Percentiles rank a stretch among this genome's conserved stretches.
Conservation (phyloP, 2,797 vertebrate species). For the Urocyon cinereoargenteus region DNA sequence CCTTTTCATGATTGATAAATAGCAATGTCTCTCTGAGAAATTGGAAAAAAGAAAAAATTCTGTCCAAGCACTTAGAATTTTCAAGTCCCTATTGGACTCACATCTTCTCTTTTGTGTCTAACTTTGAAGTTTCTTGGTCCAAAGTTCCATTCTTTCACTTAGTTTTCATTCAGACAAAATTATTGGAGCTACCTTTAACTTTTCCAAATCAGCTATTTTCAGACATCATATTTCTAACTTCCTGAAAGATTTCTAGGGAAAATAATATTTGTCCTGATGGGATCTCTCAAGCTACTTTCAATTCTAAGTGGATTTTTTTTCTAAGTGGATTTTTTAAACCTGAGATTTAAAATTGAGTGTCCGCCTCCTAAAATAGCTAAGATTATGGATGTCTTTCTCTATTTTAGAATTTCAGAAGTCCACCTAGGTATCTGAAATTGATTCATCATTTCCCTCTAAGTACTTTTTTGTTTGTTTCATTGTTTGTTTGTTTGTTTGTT, state of each 20-base stretch:
- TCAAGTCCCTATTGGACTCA: not conserved
- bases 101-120: not conserved
- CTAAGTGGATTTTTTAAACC: not conserved
- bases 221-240: conserved; percentile 50
- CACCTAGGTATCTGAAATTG: not conserved
- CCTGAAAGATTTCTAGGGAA: conserved; percentile 45
- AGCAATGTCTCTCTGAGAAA: not conserved
- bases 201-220: conserved; percentile 50
- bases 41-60: not conserved
- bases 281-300: conserved; percentile 24
- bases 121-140: conserved; percentile 26
- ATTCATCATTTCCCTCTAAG: not conserved
- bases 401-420: not conserved
- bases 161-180: conserved; percentile 31
- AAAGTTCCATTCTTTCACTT: conserved; percentile 25
- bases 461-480: not conserved
- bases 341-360: not conserved
- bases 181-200: not conserved
- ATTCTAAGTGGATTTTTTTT: conserved; percentile 22
- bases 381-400: not conserved
- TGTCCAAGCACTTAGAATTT: not conserved
- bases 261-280: conserved; percentile 7
- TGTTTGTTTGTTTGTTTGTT: not conserved
- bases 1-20: conserved; percentile 30
- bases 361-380: not conserved